phyloP scores from a whole-genome alignment of 2,888 invertebrate genomes.

The Dioctria linearis region DNA sequence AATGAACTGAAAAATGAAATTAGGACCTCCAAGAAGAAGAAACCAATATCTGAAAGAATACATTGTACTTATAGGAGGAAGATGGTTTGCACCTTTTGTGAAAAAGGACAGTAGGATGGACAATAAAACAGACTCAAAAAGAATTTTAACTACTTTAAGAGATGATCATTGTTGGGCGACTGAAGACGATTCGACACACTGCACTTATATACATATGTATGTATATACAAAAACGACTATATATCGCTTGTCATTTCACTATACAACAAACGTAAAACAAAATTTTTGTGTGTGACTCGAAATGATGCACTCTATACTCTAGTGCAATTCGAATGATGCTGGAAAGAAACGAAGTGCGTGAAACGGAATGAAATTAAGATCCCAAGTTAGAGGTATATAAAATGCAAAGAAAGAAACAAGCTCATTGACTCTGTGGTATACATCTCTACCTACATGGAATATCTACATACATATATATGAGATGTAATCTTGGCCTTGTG shows the following conservation, averaged over 20 bases:
- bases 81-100: constrained; percentile 40
- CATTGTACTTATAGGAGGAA: constrained; percentile 3
- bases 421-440: constrained; percentile 10
- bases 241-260: background rate
- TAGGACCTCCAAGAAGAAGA: constrained; percentile 51
- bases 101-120: constrained; percentile 50
- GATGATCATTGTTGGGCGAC: constrained; percentile 24
- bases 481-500: constrained; percentile 59
- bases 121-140: constrained; percentile 41
- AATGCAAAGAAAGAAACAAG: constrained; percentile 14
- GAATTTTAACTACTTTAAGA: constrained; percentile 52
- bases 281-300: constrained; percentile 5
- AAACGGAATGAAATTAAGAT: background rate
- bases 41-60: constrained; percentile 14
- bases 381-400: background rate
- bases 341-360: constrained; percentile 5
- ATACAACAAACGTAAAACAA: constrained; percentile 31
- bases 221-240: too few species aligned
- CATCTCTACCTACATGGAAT: background rate
- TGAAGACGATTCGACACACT: constrained; percentile 31
- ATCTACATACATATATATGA: constrained; percentile 40
- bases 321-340: too few species aligned
- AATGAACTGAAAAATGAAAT: constrained; percentile 19
- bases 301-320: background rate
- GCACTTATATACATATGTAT: too few species aligned